Evolutionary conservation across 2,113 vertebrate species (phyloP).

Genomic region (Lagenorhynchus albirostris): DNA sequence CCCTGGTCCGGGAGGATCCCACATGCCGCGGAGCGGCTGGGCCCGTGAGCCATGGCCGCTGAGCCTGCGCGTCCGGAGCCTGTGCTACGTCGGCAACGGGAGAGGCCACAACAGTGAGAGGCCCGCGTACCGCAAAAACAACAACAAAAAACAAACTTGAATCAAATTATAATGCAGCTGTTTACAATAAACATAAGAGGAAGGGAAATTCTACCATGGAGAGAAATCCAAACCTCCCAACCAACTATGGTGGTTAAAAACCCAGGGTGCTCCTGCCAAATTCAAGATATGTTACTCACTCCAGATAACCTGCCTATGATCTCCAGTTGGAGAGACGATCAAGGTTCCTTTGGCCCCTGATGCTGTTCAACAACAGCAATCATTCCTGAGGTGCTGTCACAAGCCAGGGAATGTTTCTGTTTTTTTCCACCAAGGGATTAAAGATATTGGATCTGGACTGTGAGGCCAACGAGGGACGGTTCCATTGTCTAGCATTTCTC

Average conservation of each 20-base stretch:
- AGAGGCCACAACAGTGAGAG: no score
- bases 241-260: not conserved
- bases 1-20: no score
- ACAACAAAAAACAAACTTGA: not conserved
- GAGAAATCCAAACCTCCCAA: not conserved
- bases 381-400: not conserved
- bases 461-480: not conserved
- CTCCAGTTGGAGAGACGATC: not conserved
- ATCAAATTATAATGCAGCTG: not conserved
- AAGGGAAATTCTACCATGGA: not conserved
- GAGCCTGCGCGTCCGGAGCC: no score
- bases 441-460: not conserved
- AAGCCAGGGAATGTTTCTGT: not conserved
- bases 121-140: no score
- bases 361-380: not conserved
- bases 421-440: not conserved
- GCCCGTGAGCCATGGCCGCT: no score
- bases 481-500: not conserved
- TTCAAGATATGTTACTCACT: not conserved
- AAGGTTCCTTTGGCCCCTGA: not conserved
- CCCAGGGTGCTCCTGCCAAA: not conserved
- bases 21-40: no score
- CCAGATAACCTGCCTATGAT: not conserved
- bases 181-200: not conserved
- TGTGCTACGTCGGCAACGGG: no score